These are phyloP conservation scores for Phaethon lepturus DNA, from an alignment of 2,113 vertebrate species.

Conservation along the genomic window DNA sequence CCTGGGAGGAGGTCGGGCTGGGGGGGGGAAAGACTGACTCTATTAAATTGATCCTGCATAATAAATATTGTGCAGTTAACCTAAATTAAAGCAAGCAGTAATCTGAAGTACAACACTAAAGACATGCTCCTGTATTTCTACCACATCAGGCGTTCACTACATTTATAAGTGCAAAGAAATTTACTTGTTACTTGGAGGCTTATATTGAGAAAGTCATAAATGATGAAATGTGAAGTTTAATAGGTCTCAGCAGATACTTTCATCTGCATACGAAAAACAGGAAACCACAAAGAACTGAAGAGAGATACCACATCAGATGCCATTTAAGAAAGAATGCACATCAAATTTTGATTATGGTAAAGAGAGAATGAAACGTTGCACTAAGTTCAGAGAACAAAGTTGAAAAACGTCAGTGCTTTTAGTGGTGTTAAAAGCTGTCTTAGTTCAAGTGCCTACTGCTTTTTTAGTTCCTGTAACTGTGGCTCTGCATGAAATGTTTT, in stretches of 20 bases:
- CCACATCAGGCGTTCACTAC: background rate
- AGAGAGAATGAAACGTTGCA: slow-evolving; percentile 26
- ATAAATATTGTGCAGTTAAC: background rate
- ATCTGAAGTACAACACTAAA: background rate
- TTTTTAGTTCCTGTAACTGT: background rate
- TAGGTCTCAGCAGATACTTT: slow-evolving; percentile 64
- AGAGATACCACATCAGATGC: slow-evolving; percentile 76
- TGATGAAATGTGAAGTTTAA: slow-evolving; percentile 40
- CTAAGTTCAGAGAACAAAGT: slow-evolving; percentile 33
- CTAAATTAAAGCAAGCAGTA: background rate
- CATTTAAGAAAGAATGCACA: slow-evolving; percentile 72
- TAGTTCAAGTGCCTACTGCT: background rate
- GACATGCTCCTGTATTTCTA: background rate
- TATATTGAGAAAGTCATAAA: slow-evolving; percentile 37
- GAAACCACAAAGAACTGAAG: slow-evolving; percentile 79
- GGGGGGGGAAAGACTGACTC: accelerated
- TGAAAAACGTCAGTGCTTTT: background rate
- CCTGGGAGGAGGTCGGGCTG: background rate
- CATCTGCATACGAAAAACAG: slow-evolving; percentile 77
- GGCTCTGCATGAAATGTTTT: background rate
- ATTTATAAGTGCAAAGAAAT: background rate
- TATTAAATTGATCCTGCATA: background rate
- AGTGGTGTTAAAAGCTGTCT: background rate
- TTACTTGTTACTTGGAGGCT: background rate
- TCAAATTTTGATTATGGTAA: slow-evolving; percentile 68